phyloP scores from a whole-genome alignment of 2,113 vertebrate genomes.

The Fulica atra region DNA sequence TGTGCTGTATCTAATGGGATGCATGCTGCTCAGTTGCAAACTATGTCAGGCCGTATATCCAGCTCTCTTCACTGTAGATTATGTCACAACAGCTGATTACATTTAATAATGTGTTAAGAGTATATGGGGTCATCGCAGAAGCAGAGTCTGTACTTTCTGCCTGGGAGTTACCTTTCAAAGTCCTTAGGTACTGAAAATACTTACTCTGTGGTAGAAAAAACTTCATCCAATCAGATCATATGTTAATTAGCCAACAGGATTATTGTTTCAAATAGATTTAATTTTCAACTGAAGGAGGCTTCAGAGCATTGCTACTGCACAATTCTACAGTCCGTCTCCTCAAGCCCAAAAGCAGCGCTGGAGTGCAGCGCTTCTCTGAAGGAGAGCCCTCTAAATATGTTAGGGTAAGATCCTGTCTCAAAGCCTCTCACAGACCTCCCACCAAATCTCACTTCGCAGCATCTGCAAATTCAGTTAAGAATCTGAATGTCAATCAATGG shows the following conservation, averaged over 20 bases:
- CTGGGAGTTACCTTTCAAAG: neutral
- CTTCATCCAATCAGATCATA: neutral
- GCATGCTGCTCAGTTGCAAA: neutral
- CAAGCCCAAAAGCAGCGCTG: neutral
- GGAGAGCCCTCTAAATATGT: constrained; percentile 20
- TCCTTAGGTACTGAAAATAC: neutral
- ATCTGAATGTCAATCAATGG: constrained; percentile 59
- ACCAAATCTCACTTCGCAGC: constrained; percentile 47
- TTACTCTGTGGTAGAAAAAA: neutral
- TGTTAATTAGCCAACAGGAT: constrained; percentile 22
- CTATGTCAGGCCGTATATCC: neutral
- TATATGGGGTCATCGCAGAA: neutral
- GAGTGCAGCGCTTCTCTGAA: neutral
- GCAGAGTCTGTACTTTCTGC: neutral
- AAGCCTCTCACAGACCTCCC: constrained; percentile 39
- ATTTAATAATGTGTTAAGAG: neutral
- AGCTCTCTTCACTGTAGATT: neutral
- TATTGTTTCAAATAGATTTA: constrained; percentile 11
- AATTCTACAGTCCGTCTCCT: neutral
- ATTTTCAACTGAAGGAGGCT: neutral
- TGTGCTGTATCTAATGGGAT: neutral
- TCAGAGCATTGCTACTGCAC: neutral
- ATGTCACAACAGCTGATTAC: neutral
- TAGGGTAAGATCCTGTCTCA: neutral
- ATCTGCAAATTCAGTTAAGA: constrained; percentile 64